Percentiles rank a stretch among this genome's conserved stretches.
Conservation (phyloP, 2,797 vertebrate genomes). For the Rhynchotus rufescens region DNA sequence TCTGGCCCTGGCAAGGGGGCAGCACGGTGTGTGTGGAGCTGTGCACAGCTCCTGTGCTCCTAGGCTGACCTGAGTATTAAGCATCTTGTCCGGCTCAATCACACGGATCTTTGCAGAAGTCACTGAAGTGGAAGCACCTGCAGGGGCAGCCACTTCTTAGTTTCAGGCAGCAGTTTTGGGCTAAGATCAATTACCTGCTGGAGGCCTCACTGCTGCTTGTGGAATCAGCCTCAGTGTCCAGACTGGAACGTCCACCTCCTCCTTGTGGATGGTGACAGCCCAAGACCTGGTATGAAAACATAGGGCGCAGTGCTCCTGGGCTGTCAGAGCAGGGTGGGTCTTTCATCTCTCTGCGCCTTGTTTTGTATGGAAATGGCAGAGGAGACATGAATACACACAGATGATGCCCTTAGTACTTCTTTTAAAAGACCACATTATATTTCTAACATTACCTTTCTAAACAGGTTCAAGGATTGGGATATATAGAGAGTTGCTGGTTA, state of each 20-base stretch:
- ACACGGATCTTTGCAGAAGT: neutral
- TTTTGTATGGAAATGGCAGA: neutral
- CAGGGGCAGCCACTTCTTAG: neutral
- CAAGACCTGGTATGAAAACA: neutral
- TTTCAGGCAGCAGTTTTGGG: neutral
- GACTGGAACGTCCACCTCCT: neutral
- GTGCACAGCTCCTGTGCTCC: neutral
- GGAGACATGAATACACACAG: neutral
- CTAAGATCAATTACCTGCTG: neutral
- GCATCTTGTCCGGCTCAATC: neutral
- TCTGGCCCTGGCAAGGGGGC: neutral
- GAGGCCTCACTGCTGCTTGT: neutral
- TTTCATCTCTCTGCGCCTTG: neutral
- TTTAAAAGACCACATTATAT: neutral
- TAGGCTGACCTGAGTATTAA: neutral
- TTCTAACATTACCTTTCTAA: neutral
- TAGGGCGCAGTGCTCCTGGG: neutral
- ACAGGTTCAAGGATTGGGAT: neutral
- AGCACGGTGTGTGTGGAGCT: neutral
- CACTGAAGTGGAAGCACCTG: neutral
- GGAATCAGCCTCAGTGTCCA: neutral
- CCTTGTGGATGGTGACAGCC: neutral
- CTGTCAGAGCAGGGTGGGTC: neutral
- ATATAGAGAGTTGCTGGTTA: constrained; percentile 1
- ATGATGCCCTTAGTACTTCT: neutral